Conservation (phyloP, 2,797 vertebrate genomes). For the Liasis olivaceus region DNA sequence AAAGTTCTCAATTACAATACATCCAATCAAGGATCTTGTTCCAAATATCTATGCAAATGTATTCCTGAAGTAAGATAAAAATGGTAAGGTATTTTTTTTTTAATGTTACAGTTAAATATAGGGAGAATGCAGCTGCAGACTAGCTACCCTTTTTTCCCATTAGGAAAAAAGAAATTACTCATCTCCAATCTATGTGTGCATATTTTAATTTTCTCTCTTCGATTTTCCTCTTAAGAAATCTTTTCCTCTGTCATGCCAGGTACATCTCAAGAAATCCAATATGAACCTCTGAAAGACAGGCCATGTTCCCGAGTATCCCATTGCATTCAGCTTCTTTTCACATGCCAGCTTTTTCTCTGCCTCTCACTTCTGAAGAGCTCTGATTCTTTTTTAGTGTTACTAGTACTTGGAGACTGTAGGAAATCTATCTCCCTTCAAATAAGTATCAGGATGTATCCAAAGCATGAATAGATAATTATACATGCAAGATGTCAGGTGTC, state of each 20-base stretch:
- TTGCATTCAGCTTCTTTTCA: background rate
- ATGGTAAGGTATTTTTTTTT: background rate
- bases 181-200: background rate
- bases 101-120: background rate
- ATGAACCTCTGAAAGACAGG: background rate
- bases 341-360: background rate
- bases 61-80: background rate
- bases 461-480: background rate
- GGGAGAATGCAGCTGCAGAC: background rate
- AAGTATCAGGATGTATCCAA: background rate
- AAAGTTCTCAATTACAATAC: constrained; percentile 3
- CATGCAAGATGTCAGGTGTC: background rate
- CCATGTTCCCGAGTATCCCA: background rate
- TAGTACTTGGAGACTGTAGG: background rate
- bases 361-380: background rate
- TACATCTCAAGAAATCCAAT: background rate
- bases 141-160: background rate
- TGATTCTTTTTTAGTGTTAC: background rate
- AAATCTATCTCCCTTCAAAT: background rate
- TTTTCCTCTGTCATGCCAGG: background rate
- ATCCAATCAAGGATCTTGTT: constrained; percentile 10
- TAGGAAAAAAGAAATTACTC: background rate
- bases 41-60: background rate
- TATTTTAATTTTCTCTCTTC: background rate
- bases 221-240: background rate